Evolutionary conservation across 2,888 invertebrate species (phyloP).

Genomic region (Leptinotarsa haldemani): DNA sequence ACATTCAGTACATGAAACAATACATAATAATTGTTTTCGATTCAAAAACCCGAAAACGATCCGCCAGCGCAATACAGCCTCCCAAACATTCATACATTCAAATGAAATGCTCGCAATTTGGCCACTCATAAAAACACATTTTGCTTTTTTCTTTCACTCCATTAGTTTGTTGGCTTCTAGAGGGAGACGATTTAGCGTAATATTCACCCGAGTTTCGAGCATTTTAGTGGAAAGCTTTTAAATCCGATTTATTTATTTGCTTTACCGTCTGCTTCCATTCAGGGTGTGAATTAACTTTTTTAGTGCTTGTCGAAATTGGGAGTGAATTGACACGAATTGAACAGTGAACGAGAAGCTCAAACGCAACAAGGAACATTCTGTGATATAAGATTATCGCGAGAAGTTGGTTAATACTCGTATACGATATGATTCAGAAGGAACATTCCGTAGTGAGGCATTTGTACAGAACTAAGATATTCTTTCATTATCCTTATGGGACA

Average conservation of each 20-base stretch:
- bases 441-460: background rate
- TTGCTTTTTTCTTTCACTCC: constrained; percentile 4
- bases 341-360: background rate
- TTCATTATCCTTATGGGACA: no score
- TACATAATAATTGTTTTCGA: no score
- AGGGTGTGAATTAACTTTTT: constrained; percentile 6
- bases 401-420: background rate
- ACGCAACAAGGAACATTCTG: background rate
- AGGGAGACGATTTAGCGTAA: background rate
- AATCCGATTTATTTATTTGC: constrained; percentile 6
- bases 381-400: background rate
- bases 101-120: background rate
- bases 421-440: background rate
- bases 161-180: constrained; percentile 10
- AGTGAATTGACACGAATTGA: constrained; percentile 2
- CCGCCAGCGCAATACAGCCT: no score
- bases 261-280: constrained; percentile 1
- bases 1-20: no score
- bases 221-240: constrained; percentile 7
- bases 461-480: no score
- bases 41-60: no score
- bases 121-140: constrained; percentile 2
- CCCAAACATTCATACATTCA: background rate
- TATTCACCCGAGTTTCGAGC: background rate
- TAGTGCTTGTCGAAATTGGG: background rate